These are phyloP conservation scores for Aspidiotus rigidus DNA, from an alignment of 2,888 invertebrate species.

Conservation along the genomic window DNA sequence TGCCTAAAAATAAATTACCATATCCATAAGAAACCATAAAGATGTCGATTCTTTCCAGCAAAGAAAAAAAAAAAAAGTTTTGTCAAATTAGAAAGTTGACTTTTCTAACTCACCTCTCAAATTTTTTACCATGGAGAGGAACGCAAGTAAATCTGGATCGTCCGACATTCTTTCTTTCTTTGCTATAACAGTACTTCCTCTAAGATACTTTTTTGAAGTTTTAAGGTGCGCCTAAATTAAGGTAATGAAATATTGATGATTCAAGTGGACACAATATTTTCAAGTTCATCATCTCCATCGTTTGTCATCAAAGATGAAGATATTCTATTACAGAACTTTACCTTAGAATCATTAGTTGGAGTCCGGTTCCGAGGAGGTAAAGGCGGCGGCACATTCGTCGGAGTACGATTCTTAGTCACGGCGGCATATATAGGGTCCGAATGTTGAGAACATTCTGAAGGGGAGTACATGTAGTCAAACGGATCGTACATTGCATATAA, in stretches of 20 bases:
- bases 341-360: slow-evolving; percentile 15
- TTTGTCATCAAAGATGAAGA: neutral
- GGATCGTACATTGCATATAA: slow-evolving; percentile 69
- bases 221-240: too few relatives aligned
- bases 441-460: slow-evolving; percentile 51
- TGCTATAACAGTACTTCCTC: slow-evolving; percentile 20
- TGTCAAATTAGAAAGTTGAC: slow-evolving; percentile 24
- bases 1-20: slow-evolving; percentile 45
- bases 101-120: slow-evolving; percentile 58
- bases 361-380: slow-evolving; percentile 34
- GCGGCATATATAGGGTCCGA: slow-evolving; percentile 62
- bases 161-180: slow-evolving; percentile 52
- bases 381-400: slow-evolving; percentile 37
- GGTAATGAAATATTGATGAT: too few relatives aligned
- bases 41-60: neutral
- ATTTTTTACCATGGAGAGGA: slow-evolving; percentile 71
- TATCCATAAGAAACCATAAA: too few relatives aligned
- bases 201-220: slow-evolving; percentile 31
- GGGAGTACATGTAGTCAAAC: slow-evolving; percentile 64
- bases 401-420: slow-evolving; percentile 46
- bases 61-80: slow-evolving; percentile 13
- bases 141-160: slow-evolving; percentile 67
- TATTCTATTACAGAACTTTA: slow-evolving; percentile 4
- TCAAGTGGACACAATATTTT: slow-evolving; percentile 8
- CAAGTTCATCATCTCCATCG: neutral